Evolutionary conservation across 2,113 vertebrate genomes (phyloP).

Genomic region (Tauraco erythrolophus): DNA sequence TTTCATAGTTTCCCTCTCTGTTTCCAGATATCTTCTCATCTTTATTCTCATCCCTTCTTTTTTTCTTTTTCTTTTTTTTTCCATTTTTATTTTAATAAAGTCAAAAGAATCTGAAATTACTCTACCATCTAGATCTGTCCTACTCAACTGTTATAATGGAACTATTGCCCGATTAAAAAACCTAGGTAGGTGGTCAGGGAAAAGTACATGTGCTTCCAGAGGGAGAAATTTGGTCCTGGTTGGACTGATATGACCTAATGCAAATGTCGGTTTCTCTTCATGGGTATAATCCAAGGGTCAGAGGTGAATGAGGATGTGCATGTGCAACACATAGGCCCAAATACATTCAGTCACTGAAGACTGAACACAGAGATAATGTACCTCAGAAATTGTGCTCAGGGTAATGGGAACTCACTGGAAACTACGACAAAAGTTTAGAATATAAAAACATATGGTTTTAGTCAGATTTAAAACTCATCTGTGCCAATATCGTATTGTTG

Average conservation of each 20-base stretch:
- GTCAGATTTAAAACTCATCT: background rate
- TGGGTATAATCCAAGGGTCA: background rate
- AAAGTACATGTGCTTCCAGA: background rate
- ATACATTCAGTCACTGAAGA: background rate
- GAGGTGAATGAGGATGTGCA: background rate
- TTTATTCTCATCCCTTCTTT: rapidly evolving
- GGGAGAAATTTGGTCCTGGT: background rate
- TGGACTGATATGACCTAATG: background rate
- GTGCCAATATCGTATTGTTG: background rate
- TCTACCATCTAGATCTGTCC: background rate
- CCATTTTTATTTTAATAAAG: background rate
- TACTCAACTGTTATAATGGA: background rate
- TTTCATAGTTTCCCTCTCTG: background rate
- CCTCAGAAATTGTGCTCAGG: background rate
- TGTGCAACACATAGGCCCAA: background rate
- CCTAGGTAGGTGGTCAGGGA: background rate
- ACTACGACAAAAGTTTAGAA: background rate
- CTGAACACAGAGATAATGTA: background rate
- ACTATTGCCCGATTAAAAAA: background rate
- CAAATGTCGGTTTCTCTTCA: background rate
- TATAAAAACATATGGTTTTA: background rate
- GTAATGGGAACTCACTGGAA: background rate
- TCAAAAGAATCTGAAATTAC: background rate
- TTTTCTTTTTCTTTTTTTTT: rapidly evolving
- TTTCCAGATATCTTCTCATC: background rate